Evolutionary conservation across 2,113 vertebrate genomes (phyloP).

Genomic region (Pollimyrus isidori): DNA sequence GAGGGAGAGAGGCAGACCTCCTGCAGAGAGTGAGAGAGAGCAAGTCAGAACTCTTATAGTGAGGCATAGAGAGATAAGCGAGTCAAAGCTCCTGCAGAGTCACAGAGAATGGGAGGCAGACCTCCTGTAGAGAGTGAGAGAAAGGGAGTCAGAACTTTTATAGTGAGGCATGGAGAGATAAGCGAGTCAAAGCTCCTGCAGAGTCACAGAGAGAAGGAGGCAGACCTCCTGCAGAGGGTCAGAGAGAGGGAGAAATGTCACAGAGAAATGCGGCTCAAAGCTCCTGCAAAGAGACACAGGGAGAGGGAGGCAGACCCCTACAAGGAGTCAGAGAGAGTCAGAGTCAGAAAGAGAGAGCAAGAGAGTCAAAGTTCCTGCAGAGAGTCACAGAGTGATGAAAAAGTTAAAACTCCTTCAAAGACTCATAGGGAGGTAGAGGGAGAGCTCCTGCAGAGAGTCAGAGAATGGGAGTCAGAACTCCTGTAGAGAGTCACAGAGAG

Average conservation of each 20-base stretch:
- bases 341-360: not conserved
- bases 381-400: not conserved
- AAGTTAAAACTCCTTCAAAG: not conserved
- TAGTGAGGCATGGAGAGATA: not conserved
- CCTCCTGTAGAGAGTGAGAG: too few relatives aligned
- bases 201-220: not conserved
- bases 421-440: not conserved
- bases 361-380: not conserved
- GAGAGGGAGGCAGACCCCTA: not conserved
- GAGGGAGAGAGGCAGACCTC: too few relatives aligned
- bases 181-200: not conserved
- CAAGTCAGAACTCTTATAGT: not conserved
- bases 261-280: not conserved
- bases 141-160: too few relatives aligned
- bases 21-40: not conserved
- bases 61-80: too few relatives aligned
- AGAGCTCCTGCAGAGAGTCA: too few relatives aligned
- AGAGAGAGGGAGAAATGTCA: too few relatives aligned
- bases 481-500: not conserved
- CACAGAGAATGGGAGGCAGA: too few relatives aligned
- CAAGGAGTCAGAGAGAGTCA: not conserved
- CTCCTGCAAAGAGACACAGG: not conserved
- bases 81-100: too few relatives aligned
- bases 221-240: too few relatives aligned
- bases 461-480: too few relatives aligned